Conservation (phyloP, 2,113 vertebrate genomes). For the Mellivora capensis region DNA sequence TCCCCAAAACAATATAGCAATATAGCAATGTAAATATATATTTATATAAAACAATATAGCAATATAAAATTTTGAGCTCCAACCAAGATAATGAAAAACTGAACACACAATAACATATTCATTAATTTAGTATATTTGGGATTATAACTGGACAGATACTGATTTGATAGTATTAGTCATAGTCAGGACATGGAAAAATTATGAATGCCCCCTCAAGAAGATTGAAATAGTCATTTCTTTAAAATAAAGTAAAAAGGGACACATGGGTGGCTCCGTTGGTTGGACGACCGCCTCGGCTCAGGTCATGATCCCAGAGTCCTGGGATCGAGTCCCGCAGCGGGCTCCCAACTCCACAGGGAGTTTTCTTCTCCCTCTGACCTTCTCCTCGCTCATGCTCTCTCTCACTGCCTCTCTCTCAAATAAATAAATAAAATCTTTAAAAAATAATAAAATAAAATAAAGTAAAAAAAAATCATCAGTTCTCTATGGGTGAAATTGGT, state of each 20-base stretch:
- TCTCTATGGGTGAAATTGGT: neutral
- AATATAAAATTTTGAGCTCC: neutral
- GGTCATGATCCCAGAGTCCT: too few relatives aligned
- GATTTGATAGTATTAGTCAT: neutral
- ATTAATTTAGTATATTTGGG: neutral
- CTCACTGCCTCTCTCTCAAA: too few relatives aligned
- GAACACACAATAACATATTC: neutral
- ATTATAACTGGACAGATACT: neutral
- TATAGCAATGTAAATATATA: too few relatives aligned
- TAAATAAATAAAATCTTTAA: too few relatives aligned
- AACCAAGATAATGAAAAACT: neutral
- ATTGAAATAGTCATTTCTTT: neutral
- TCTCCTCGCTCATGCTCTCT: too few relatives aligned
- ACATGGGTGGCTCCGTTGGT: too few relatives aligned
- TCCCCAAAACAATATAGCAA: neutral
- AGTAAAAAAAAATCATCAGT: neutral
- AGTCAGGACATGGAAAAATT: neutral
- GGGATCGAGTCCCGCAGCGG: too few relatives aligned
- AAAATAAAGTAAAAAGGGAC: constrained; percentile 32
- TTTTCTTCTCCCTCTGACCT: too few relatives aligned
- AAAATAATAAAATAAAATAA: too few relatives aligned
- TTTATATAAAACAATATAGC: neutral
- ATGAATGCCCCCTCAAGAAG: neutral
- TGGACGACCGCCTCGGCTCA: too few relatives aligned
- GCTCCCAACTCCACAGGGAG: too few relatives aligned